A percentile compares a stretch with the other conserved stretches of the same genome.
Evolutionary conservation across 2,888 invertebrate genomes (phyloP).

Genomic region (Polydrusus pterygomalis): DNA sequence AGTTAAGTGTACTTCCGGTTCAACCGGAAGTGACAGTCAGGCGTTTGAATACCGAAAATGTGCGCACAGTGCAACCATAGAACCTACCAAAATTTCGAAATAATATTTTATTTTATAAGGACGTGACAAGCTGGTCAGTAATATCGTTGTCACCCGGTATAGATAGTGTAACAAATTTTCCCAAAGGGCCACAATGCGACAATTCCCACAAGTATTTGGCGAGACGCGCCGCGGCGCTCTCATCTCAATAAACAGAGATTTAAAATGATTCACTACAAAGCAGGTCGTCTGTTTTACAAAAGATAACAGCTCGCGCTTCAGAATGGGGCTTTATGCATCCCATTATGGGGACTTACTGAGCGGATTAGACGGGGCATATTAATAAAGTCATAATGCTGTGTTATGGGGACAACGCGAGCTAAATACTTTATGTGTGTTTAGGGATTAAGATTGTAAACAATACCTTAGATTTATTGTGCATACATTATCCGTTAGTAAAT

Average conservation of each 20-base stretch:
- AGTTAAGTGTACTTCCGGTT: no score
- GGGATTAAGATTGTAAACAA: constrained; percentile 54
- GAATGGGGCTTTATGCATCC: constrained; percentile 68
- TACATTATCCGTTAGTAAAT: constrained; percentile 26
- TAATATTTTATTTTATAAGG: no score
- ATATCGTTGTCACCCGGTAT: not conserved
- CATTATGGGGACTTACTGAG: constrained; percentile 66
- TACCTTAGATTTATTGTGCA: constrained; percentile 47
- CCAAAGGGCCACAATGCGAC: constrained; percentile 53
- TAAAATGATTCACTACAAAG: constrained; percentile 71
- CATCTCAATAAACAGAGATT: constrained; percentile 71
- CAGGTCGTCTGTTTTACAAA: constrained; percentile 73
- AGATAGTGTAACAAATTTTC: constrained; percentile 24
- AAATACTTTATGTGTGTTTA: constrained; percentile 52
- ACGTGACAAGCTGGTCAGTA: no score
- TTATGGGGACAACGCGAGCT: constrained; percentile 59
- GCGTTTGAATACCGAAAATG: no score
- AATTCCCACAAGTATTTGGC: constrained; percentile 66
- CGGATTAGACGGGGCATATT: constrained; percentile 70
- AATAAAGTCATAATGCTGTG: constrained; percentile 71
- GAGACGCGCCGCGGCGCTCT: constrained; percentile 58
- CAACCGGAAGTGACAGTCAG: no score
- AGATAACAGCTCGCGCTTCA: constrained; percentile 71
- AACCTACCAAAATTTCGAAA: no score
- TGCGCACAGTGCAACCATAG: no score